A percentile compares a stretch with the other conserved stretches of the same genome.
These are phyloP conservation scores for Hippoglossus stenolepis DNA, from an alignment of 2,113 vertebrate genomes.

Conservation along the genomic window DNA sequence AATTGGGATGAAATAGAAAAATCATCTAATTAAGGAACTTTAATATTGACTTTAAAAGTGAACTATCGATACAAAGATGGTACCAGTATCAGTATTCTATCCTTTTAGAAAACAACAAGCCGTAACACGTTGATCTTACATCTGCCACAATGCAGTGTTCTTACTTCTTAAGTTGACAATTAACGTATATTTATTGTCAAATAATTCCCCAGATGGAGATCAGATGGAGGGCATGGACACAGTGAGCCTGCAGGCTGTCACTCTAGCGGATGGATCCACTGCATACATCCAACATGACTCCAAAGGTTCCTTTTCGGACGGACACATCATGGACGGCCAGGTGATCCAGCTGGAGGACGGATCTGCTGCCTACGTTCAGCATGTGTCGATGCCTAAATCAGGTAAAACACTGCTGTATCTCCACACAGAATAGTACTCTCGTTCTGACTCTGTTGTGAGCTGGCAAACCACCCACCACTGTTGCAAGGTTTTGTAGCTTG, in stretches of 20 bases:
- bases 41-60: too few species aligned
- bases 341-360: constrained; percentile 98
- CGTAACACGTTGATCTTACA: too few species aligned
- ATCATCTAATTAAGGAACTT: too few species aligned
- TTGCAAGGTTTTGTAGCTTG: not conserved
- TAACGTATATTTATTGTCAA: not conserved
- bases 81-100: too few species aligned
- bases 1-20: too few species aligned
- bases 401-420: constrained; percentile 76
- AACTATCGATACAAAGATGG: too few species aligned
- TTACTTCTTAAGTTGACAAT: not conserved
- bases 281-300: constrained; percentile 97
- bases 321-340: constrained; percentile 97
- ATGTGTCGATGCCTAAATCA: constrained; percentile 93
- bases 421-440: not conserved
- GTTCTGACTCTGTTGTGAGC: not conserved
- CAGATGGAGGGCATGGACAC: constrained; percentile 97
- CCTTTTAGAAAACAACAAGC: too few species aligned
- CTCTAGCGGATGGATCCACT: constrained; percentile 95
- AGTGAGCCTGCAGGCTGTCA: constrained; percentile 97
- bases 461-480: not conserved
- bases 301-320: constrained; percentile 89
- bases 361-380: constrained; percentile 96
- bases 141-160: not conserved
- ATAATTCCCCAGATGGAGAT: constrained; percentile 87